A percentile compares a stretch with the other conserved stretches of the same genome.
Conservation (phyloP, 2,113 vertebrate genomes). For the Suncus etruscus region DNA sequence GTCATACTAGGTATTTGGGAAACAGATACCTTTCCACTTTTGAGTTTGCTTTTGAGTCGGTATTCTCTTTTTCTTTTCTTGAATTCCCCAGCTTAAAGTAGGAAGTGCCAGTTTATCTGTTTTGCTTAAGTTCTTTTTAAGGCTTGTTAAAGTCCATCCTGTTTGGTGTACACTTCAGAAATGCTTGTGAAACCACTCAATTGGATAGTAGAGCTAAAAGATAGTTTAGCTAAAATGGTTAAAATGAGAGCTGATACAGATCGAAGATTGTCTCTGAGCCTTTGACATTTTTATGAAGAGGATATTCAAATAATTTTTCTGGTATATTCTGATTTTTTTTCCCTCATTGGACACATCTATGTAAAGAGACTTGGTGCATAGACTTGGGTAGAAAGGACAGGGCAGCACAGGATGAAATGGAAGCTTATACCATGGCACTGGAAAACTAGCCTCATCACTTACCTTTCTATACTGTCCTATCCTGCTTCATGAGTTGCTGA, state of each 20-base stretch:
- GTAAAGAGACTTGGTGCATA: not conserved
- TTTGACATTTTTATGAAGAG: constrained; percentile 15
- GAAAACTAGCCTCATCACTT: not conserved
- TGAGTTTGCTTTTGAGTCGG: constrained; percentile 16
- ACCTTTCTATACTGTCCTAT: constrained; percentile 30
- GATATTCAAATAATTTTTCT: not conserved
- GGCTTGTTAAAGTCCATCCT: not conserved
- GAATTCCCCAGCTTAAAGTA: not conserved
- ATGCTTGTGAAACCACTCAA: constrained; percentile 36
- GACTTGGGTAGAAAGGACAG: not conserved
- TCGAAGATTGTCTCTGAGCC: not conserved
- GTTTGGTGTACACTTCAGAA: not conserved
- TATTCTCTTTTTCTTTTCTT: constrained; percentile 27
- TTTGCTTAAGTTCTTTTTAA: constrained; percentile 33
- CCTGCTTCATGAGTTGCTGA: constrained; percentile 36
- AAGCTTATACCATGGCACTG: not conserved
- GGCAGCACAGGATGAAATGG: not conserved
- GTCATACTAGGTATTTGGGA: not conserved
- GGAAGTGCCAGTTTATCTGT: constrained; percentile 31
- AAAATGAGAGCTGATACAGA: not conserved
- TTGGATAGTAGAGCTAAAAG: not conserved
- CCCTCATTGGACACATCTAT: not conserved
- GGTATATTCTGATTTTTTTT: constrained; percentile 7
- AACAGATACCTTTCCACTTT: constrained; percentile 13
- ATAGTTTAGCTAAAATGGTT: too few species aligned